Conservation (phyloP, 2,113 vertebrate species). For the Mohoua ochrocephala region DNA sequence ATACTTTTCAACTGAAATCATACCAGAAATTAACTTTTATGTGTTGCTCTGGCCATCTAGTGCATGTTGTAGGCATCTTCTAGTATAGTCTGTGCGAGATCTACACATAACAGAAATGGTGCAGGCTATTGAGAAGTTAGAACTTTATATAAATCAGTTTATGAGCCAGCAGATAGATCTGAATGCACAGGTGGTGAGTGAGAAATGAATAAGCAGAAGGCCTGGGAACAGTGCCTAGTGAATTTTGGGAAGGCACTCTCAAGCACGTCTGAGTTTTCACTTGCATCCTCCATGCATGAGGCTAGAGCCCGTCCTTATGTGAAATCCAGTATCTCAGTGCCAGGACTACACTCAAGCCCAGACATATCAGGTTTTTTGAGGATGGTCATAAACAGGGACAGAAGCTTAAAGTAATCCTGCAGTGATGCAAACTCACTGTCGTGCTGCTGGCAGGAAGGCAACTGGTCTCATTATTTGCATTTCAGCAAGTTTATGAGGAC, state of each 20-base stretch:
- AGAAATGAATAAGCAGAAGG: slow-evolving; percentile 48
- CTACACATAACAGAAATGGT: background rate
- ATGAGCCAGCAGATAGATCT: slow-evolving; percentile 25
- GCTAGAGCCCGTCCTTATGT: background rate
- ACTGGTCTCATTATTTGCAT: background rate
- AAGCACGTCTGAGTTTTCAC: background rate
- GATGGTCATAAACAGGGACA: background rate
- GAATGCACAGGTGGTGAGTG: slow-evolving; percentile 47
- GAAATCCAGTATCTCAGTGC: background rate
- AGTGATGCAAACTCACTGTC: background rate
- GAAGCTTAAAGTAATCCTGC: background rate
- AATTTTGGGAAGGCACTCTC: slow-evolving; percentile 29
- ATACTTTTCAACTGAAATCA: background rate
- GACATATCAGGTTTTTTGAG: background rate
- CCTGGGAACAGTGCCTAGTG: slow-evolving; percentile 30
- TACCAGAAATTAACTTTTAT: background rate
- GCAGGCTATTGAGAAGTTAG: background rate
- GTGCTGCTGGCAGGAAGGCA: background rate
- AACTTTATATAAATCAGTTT: background rate
- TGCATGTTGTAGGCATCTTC: background rate
- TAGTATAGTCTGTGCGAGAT: background rate
- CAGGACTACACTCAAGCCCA: background rate
- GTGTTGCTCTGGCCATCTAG: background rate
- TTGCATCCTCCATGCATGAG: background rate
- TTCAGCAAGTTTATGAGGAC: background rate